phyloP scores from a whole-genome alignment of 2,888 invertebrate species.

The Scrobipalpa atriplicella region DNA sequence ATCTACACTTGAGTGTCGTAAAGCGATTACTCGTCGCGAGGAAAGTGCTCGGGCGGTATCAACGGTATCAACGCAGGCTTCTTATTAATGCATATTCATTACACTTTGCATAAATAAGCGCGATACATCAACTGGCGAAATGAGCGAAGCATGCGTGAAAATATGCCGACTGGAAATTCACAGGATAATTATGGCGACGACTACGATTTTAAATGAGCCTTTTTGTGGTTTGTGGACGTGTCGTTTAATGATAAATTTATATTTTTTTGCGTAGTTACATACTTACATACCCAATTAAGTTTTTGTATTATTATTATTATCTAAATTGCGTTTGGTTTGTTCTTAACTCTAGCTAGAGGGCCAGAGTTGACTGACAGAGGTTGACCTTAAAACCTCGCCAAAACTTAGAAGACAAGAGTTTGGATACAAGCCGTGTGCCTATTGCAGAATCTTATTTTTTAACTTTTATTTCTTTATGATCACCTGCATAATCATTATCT shows the following conservation, averaged over 20 bases:
- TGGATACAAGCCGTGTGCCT: too few species aligned
- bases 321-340: too few species aligned
- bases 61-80: constrained; percentile 53
- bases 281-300: too few species aligned
- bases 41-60: constrained; percentile 42
- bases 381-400: too few species aligned
- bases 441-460: too few species aligned
- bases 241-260: neutral
- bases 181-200: constrained; percentile 19
- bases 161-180: constrained; percentile 35
- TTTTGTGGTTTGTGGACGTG: constrained; percentile 20
- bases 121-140: constrained; percentile 60
- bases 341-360: too few species aligned
- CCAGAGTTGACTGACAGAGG: too few species aligned
- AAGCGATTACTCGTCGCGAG: constrained; percentile 21
- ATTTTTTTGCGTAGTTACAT: neutral
- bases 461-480: too few species aligned
- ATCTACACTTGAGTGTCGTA: constrained; percentile 20
- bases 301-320: too few species aligned
- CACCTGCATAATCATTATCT: too few species aligned
- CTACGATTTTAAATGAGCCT: constrained; percentile 23
- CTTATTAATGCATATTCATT: constrained; percentile 71
- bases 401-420: too few species aligned
- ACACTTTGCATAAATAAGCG: constrained; percentile 70
- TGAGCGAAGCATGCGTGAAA: constrained; percentile 42